These are phyloP conservation scores for Leptopilina clavipes DNA, from an alignment of 1,140 invertebrate species.

Conservation along the genomic window DNA sequence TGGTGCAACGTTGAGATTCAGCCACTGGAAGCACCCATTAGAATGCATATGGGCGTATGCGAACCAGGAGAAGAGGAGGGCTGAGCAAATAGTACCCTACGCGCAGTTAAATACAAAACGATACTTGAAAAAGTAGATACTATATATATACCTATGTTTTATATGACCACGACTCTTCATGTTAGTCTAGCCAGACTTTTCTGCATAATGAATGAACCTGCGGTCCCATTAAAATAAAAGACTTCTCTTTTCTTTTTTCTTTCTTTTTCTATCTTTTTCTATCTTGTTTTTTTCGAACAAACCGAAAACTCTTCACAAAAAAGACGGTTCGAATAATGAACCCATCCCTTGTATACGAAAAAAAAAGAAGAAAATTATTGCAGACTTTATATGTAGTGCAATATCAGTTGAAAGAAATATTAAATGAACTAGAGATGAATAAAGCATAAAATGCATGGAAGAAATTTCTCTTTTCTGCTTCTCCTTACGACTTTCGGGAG, in stretches of 20 bases:
- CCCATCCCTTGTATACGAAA: not conserved
- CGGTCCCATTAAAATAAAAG: constrained; percentile 31
- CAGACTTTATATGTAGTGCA: not conserved
- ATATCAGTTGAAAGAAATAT: too few relatives aligned
- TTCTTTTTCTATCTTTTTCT: too few relatives aligned
- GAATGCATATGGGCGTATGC: constrained; percentile 29
- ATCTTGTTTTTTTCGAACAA: not conserved
- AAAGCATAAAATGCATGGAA: too few relatives aligned
- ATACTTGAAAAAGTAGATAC: constrained; percentile 33
- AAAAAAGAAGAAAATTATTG: not conserved
- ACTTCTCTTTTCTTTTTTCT: constrained; percentile 7
- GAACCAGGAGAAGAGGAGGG: constrained; percentile 2
- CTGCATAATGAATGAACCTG: constrained; percentile 34
- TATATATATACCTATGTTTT: constrained; percentile 22
- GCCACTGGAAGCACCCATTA: constrained; percentile 32
- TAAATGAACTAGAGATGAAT: too few relatives aligned
- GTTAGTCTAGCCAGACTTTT: constrained; percentile 30
- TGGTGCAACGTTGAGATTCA: constrained; percentile 34
- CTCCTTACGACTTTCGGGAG: too few relatives aligned
- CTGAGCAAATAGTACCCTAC: constrained; percentile 32
- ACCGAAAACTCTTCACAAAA: constrained; percentile 17
- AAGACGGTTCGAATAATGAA: constrained; percentile 24
- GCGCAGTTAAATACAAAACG: constrained; percentile 30
- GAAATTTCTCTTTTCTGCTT: too few relatives aligned
- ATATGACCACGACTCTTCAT: constrained; percentile 34